These are phyloP conservation scores for Phoxinus dragarum DNA, from an alignment of 2,797 vertebrate species.

Conservation along the genomic window DNA sequence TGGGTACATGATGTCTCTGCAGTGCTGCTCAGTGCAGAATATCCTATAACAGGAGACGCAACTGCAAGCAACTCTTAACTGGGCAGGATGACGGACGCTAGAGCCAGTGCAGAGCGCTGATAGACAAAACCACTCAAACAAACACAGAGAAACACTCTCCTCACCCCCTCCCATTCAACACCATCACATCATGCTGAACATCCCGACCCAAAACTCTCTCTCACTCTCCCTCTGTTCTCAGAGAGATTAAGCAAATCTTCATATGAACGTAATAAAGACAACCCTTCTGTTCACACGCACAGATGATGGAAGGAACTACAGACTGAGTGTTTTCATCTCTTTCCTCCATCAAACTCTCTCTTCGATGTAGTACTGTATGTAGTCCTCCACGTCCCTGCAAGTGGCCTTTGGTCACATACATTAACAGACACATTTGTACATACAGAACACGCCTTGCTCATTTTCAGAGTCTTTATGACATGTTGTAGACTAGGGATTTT, in stretches of 20 bases:
- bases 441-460: slow-evolving; percentile 37
- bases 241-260: slow-evolving; percentile 50
- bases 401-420: slow-evolving; percentile 36
- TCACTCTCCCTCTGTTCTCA: slow-evolving; percentile 15
- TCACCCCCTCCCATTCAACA: slow-evolving; percentile 33
- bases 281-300: slow-evolving; percentile 3
- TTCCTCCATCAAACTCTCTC: background rate
- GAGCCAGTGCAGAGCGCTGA: slow-evolving; percentile 6
- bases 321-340: background rate
- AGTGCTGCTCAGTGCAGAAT: slow-evolving; percentile 49
- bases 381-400: background rate
- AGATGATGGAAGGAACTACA: background rate
- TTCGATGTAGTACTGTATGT: background rate
- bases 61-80: slow-evolving; percentile 22
- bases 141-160: slow-evolving; percentile 10
- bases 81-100: slow-evolving; percentile 38
- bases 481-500: background rate
- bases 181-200: slow-evolving; percentile 19
- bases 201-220: slow-evolving; percentile 13
- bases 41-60: slow-evolving; percentile 21
- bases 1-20: slow-evolving; percentile 55
- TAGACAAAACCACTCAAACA: background rate
- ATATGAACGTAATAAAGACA: slow-evolving; percentile 3
- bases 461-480: background rate
- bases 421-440: slow-evolving; percentile 32